phyloP scores from a whole-genome alignment of 2,113 vertebrate species.

The Melierax canorus region DNA sequence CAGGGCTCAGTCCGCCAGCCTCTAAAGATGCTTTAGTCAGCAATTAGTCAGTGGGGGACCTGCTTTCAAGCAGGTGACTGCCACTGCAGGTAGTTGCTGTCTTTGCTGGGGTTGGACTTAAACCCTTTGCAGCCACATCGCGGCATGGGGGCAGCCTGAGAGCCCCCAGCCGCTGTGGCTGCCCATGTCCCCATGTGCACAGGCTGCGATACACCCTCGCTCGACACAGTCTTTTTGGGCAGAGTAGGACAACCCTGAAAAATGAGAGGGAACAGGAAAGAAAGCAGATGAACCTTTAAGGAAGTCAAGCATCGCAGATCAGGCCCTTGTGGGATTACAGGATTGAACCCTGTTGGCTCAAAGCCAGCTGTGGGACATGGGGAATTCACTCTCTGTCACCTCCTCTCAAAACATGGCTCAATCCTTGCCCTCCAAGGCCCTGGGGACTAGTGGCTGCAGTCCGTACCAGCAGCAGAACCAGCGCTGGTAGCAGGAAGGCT shows the following conservation, averaged over 20 bases:
- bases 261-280: background rate
- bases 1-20: background rate
- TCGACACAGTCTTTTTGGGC: background rate
- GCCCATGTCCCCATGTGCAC: rapidly evolving
- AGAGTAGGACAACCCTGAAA: background rate
- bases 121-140: rapidly evolving
- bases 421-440: background rate
- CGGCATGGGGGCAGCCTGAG: background rate
- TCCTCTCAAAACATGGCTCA: background rate
- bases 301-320: background rate
- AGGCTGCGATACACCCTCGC: rapidly evolving
- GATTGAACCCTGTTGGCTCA: background rate
- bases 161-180: background rate
- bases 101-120: background rate
- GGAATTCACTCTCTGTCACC: background rate
- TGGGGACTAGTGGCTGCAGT: background rate
- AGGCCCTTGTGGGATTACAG: background rate
- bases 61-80: background rate
- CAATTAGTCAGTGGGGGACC: background rate
- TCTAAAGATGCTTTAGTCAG: background rate
- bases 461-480: background rate
- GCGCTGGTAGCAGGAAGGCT: background rate
- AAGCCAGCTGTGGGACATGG: background rate
- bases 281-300: background rate
- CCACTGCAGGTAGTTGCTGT: background rate